Evolutionary conservation across 2,888 invertebrate genomes (phyloP), one percentile per base, ranked within the genome.

Genomic region (Pristionchus fissidentatus): DNA sequence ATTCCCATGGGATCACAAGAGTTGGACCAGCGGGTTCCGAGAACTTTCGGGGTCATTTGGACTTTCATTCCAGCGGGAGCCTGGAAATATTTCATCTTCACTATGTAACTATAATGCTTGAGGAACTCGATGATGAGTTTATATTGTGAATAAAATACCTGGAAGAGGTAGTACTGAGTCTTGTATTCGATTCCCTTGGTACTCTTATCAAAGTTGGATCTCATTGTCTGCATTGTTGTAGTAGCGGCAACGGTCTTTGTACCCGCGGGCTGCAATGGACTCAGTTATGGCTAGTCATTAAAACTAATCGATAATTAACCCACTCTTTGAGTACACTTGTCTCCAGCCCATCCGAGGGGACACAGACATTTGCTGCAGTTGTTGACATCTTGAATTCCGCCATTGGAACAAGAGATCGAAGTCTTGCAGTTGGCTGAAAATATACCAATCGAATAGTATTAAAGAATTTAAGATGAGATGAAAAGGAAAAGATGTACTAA

Each of bases 371-470:
- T 35, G 52, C 19, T n/a, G 32, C 78, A 78, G n/a, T 49, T 52
- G 78, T 78, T 78, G 8, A 52, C 46, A 26, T 78, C 41, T n/a
- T 78, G 78, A 7, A 78, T 19, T 32, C 78, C 78, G 7, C 78
- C 78, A 52, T 78, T 78, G 26, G 78, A 46, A 32, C 78, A 78
- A 15, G 78, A 4, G 4, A 78, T 19, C 4, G 78, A 52, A 8
- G 78, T 32, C 49, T 49, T 52, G 78, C 78, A 78, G 19, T 52
- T 78, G 46, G 46, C 73, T 73, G 32, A n/a, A n/a, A n/a, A n/a
- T n/a, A n/a, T n/a, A n/a, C n/a, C 7, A 43, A 62, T 62, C n/a
- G n/a, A 62, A 62, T 62, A 15, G 29, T n/a, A 62, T 4, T 22
- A 35, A 29, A 62, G 19, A 29, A 29, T 62, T 41, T 66, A 29